Conservation (phyloP, 2,113 vertebrate species). For the Calonectris borealis region DNA sequence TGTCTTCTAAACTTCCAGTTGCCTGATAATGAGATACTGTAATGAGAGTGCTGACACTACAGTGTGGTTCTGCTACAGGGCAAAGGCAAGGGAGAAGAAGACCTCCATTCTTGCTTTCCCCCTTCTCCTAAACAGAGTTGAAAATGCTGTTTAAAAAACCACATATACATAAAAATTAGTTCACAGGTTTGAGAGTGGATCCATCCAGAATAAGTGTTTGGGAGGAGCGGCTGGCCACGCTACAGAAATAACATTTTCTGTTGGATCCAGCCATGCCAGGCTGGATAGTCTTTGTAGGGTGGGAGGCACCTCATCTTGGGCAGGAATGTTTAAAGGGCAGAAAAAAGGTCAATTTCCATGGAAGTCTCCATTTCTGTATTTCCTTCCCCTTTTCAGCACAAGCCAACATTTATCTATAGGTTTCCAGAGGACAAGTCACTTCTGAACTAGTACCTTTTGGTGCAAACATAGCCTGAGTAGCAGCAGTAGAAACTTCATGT, state of each 20-base stretch:
- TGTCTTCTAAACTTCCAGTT: slow-evolving; percentile 3
- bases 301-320: neutral
- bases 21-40: neutral
- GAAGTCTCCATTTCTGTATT: neutral
- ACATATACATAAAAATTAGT: neutral
- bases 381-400: neutral
- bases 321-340: neutral
- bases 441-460: neutral
- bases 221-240: neutral
- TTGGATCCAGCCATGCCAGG: neutral
- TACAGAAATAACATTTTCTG: neutral
- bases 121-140: neutral
- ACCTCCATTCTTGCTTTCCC: neutral
- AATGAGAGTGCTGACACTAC: neutral
- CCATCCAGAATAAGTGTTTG: neutral
- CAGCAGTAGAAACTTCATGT: neutral
- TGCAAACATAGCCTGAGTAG: neutral
- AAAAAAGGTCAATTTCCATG: neutral
- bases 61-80: neutral
- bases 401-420: neutral
- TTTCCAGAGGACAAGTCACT: neutral
- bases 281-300: neutral
- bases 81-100: neutral
- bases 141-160: neutral
- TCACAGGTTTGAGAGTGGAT: neutral